Evolutionary conservation across 1,140 invertebrate genomes (phyloP).

Genomic region (Drosophila quadrilineata): DNA sequence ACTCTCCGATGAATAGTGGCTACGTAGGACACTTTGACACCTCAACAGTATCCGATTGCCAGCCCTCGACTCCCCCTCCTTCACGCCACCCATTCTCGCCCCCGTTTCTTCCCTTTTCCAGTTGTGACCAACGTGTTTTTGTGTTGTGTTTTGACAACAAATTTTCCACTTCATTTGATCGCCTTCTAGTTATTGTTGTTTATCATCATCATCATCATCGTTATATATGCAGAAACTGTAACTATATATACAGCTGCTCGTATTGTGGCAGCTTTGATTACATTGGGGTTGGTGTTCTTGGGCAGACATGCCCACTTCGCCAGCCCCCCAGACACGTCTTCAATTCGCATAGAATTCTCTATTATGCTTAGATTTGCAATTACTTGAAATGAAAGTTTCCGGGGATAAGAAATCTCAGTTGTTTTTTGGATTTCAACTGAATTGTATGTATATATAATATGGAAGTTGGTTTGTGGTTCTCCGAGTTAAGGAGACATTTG

Average conservation of each 20-base stretch:
- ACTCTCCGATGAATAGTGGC: not conserved
- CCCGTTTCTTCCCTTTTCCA: not conserved
- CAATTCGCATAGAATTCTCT: not conserved
- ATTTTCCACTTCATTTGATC: slow-evolving; percentile 57
- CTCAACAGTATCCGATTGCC: slow-evolving; percentile 12
- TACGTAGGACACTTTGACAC: not conserved
- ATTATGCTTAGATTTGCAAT: slow-evolving; percentile 24
- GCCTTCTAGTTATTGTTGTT: slow-evolving; percentile 2
- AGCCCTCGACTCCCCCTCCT: not conserved
- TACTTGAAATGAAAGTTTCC: not conserved
- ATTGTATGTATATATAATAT: too few species aligned
- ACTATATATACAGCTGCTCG: not conserved
- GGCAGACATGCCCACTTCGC: not conserved
- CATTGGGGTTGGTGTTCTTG: not conserved
- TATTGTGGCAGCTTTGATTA: not conserved
- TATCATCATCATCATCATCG: too few species aligned
- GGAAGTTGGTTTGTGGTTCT: too few species aligned
- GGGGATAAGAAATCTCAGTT: too few species aligned
- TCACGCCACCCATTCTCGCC: not conserved
- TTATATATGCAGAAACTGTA: not conserved
- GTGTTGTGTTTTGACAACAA: slow-evolving; percentile 56
- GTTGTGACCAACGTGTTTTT: slow-evolving; percentile 5
- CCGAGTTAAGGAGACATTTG: too few species aligned
- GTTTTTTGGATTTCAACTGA: too few species aligned
- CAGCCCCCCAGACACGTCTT: not conserved